Percentiles rank a stretch among this genome's conserved stretches.
phyloP scores from a whole-genome alignment of 2,888 invertebrate genomes.

The Dasysyrphus tricinctus region DNA sequence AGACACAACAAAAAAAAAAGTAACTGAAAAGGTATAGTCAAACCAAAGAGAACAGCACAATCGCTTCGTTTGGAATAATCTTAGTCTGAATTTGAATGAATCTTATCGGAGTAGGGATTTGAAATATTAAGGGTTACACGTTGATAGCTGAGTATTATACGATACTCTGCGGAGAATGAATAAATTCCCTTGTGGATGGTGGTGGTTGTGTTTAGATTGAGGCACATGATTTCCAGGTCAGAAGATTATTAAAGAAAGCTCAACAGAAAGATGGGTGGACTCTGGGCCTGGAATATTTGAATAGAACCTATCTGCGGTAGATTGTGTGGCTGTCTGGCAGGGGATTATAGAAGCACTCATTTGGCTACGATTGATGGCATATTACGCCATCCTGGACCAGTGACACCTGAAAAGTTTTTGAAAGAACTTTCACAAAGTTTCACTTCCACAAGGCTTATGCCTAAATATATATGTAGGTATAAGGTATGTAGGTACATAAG shows the following conservation, averaged over 20 bases:
- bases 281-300: not conserved
- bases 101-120: constrained; percentile 46
- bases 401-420: constrained; percentile 33
- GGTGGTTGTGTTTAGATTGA: constrained; percentile 10
- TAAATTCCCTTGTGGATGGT: constrained; percentile 22
- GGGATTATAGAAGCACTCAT: constrained; percentile 14
- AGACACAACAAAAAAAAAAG: not conserved
- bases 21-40: not conserved
- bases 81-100: constrained; percentile 64
- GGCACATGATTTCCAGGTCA: constrained; percentile 49
- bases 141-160: constrained; percentile 53
- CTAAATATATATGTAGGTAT: too few relatives aligned
- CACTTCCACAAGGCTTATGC: not conserved
- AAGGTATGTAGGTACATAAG: too few relatives aligned
- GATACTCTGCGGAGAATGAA: constrained; percentile 15
- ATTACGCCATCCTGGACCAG: constrained; percentile 23
- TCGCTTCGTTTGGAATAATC: constrained; percentile 47
- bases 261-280: not conserved
- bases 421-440: not conserved
- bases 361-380: constrained; percentile 26
- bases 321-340: constrained; percentile 20
- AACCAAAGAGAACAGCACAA: constrained; percentile 54
- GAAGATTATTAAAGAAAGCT: constrained; percentile 49
- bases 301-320: constrained; percentile 18
- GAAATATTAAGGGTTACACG: constrained; percentile 62